phyloP scores from a whole-genome alignment of 2,888 invertebrate species.

The Drosophila neonasuta region DNA sequence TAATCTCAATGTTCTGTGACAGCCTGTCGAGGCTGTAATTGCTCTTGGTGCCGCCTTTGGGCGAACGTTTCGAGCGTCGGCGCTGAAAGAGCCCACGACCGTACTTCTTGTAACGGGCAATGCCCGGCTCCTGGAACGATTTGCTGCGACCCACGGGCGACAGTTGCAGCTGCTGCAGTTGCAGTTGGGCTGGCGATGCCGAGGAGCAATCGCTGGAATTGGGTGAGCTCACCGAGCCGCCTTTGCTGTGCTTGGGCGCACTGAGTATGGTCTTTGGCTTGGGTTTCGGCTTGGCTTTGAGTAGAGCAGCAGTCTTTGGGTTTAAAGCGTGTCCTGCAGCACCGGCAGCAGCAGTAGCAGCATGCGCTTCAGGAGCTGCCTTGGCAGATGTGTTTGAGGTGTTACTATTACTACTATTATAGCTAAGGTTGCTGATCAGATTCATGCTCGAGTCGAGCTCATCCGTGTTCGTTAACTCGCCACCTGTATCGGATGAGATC shows the following conservation, averaged over 20 bases:
- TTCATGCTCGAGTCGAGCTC: slow-evolving; percentile 81
- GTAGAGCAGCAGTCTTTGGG: slow-evolving; percentile 76
- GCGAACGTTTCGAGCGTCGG: slow-evolving; percentile 78
- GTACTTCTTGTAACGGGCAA: slow-evolving; percentile 76
- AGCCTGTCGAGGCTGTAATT: slow-evolving; percentile 80
- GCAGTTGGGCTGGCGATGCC: slow-evolving; percentile 64
- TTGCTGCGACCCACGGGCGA: slow-evolving; percentile 81
- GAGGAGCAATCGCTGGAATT: slow-evolving; percentile 80
- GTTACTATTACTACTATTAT: slow-evolving; percentile 82
- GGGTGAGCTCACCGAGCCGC: slow-evolving; percentile 76
- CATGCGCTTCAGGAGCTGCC: slow-evolving; percentile 16
- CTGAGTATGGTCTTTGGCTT: slow-evolving; percentile 62
- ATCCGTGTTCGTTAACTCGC: slow-evolving; percentile 79
- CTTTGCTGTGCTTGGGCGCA: slow-evolving; percentile 65
- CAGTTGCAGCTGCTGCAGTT: slow-evolving; percentile 50
- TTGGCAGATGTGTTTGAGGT: slow-evolving; percentile 76
- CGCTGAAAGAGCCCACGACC: slow-evolving; percentile 79
- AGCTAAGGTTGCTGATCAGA: slow-evolving; percentile 81
- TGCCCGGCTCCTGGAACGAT: slow-evolving; percentile 82
- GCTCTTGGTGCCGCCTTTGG: slow-evolving; percentile 68
- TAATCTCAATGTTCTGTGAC: slow-evolving; percentile 82
- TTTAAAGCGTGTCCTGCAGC: slow-evolving; percentile 54
- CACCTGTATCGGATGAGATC: slow-evolving; percentile 80
- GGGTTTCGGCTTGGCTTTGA: slow-evolving; percentile 67
- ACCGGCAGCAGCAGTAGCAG: slow-evolving; percentile 6